Evolutionary conservation across 2,888 invertebrate species (phyloP), one percentile per base, ranked within the genome.

Genomic region (Helleia helle): DNA sequence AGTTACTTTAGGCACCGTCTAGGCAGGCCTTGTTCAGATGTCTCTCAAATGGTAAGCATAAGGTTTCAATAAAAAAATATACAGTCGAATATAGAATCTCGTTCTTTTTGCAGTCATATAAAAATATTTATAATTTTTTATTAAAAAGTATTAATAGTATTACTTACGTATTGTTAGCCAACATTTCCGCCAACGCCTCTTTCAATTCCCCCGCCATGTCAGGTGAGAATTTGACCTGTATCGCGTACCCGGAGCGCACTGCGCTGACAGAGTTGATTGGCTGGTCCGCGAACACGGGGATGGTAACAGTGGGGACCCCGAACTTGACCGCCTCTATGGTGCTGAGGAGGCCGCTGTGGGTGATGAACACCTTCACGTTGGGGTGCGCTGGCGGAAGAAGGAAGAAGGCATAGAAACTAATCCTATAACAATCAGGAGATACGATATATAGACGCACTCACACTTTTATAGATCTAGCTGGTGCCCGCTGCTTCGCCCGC

Each of bases 281-380:
- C 11, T 31, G 31, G 14, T 31, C 31, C 11, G 17, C 31, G 9
- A 31, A 31, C 5, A 17, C 15, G 7, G 31, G 31, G 11, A 31
- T 11, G 4, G 31, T 18, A 2, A 31, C 18, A 31, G 31, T 1
- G 31, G n/a, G 31, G 3, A 31, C 31, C 4, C 31, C 31, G 17
- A 31, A 31, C 31, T 31, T 31, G 7, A 31, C 14, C 2, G 31
- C 31, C 11, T 31, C 31, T 18, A 31, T 31, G 4, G 31, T 31
- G 11, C 31, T 14, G 9, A 31, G 31, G 3, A 18, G 18, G 5
- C 31, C 31, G 11, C 31, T 18, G 31, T 31, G 31, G 15, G 31
- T 31, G 17, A 31, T 31, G 18, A 31, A 31, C 5, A 15, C 31
- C 17, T 31, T 31, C n/a, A 31, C 17, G 7, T 31, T 31, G 7